Percentiles rank a stretch among this genome's conserved stretches.
These are phyloP conservation scores for Scaptomyza pallida DNA, from an alignment of 1,140 invertebrate species.

Conservation along the genomic window DNA sequence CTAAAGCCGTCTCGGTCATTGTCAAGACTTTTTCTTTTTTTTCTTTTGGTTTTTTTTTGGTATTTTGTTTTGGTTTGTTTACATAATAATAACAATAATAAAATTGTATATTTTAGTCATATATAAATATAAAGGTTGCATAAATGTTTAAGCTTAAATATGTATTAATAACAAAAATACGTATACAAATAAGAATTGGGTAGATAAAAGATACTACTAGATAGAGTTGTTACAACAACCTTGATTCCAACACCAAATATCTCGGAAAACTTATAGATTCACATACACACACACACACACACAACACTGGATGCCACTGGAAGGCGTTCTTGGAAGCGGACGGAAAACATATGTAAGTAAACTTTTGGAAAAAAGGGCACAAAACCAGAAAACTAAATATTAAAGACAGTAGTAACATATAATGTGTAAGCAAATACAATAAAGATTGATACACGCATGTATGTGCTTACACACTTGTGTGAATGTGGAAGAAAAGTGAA, in stretches of 20 bases:
- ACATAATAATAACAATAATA: conserved; percentile 79
- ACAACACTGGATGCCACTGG: background rate
- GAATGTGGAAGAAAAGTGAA: conserved; percentile 6
- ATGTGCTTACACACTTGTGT: conserved; percentile 6
- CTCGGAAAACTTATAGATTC: background rate
- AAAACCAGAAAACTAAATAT: conserved; percentile 5
- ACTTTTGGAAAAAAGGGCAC: conserved; percentile 3
- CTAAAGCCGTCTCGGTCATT: conserved; percentile 16
- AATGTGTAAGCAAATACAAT: background rate
- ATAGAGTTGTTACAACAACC: conserved; percentile 19
- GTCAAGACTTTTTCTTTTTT: conserved; percentile 35
- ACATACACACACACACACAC: background rate
- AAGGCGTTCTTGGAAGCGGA: conserved; percentile 3
- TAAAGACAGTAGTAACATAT: conserved; percentile 6
- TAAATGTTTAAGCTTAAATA: conserved; percentile 57
- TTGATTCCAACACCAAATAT: conserved; percentile 22
- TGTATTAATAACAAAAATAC: conserved; percentile 35
- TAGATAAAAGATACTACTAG: conserved; percentile 9
- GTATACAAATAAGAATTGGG: conserved; percentile 4
- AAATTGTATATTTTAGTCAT: conserved; percentile 80
- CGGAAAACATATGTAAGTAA: conserved; percentile 5
- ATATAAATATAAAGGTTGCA: conserved; percentile 69
- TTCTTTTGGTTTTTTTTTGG: conserved; percentile 15
- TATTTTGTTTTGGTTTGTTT: conserved; percentile 54
- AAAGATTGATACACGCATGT: background rate